Evolutionary conservation across 2,797 vertebrate genomes (phyloP), one percentile per base, ranked within the genome.

Genomic region (Aphelocoma californica): DNA sequence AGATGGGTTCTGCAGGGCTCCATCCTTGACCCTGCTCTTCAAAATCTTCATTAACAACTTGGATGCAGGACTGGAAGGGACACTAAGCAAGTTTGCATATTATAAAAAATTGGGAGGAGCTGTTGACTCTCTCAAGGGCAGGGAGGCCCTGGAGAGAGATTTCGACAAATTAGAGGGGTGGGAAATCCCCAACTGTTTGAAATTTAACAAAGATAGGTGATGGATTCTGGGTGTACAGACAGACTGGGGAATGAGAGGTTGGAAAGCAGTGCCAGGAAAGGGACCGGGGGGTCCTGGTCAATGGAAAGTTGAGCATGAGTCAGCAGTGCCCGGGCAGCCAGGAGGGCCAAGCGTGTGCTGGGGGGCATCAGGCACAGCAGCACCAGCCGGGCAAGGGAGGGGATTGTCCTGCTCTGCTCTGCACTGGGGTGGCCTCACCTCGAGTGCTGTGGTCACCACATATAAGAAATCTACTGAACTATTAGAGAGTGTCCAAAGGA

Each of bases 271-370:
- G 29, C 14, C 29, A 18, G 9, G 20, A 24, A 69, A 86, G 40
- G 40, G 14, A 10, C 16, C 40, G 25, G 29, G 7, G 31, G 5
- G 0, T 47, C 17, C 47, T 54, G 29, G 7, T 54, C 16, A 2
- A 1, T 17, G 14, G 9, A 3, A 61, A 45, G 3, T 4, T 78
- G n/a, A 47, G 4, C 2, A 6, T 7, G 7, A 54, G 5, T 0
- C 9, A 86, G n/a, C 40, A 54, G 40, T 31, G n/a, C 9, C 34
- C 40, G n/a, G 64, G 40, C 45, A 77, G 83, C 14, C 83, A 61
- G 20, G 4, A 61, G 13, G 2, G 25, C 9, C 47, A 47, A 0
- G 2, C 4, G 0, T 47, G 24, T 25, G 3, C 24, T 25, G n/a
- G 25, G 32, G 32, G 2, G 7, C 19, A 77, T 69, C 54, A 69